Evolutionary conservation across 2,797 vertebrate genomes (phyloP), one percentile per base, ranked within the genome.

Genomic region (Sebastes trivittatus): DNA sequence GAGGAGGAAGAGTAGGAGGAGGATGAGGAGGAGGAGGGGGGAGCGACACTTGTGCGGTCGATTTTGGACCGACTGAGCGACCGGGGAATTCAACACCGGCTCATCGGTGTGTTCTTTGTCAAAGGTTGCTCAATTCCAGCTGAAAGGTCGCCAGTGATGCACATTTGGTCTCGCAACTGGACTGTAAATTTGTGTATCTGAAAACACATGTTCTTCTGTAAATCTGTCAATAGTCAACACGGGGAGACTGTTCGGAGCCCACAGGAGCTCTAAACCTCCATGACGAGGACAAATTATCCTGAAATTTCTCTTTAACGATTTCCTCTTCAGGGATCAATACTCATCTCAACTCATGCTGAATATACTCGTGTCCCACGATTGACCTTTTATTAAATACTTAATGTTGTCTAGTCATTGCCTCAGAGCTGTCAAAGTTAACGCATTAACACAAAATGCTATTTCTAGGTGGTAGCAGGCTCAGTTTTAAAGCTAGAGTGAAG

Each of bases 121-220:
- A 75, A 65, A 61, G 66, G 72, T 68, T 86, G 63, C 67, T 14
- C 34, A 42, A 29, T 9, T 74, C 64, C 64, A 79, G 84, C 79
- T 83, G 72, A 36, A 46, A 7, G 66, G 61, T 54, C 3, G 34
- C 32, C 55, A 46, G 54, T 3, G 78, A 65, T 56, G 78, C 61
- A 77, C 78, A 61, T 78, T 72, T 65, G 46, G 70, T 56, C 34
- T 61, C 60, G 23, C 36, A 34, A 34, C 38, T 23, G 62, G 54
- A 73, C 80, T 82, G 80, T 61, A 56, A 75, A 81, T 80, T 77
- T 81, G 54, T 81, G 16, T 55, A 82, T 82, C 73, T 75, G 69
- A 46, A 82, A 85, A 83, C 83, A 88, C 32, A 61, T 78, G 79
- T 86, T 78, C 63, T n/a, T 67, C 38, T 70, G 67, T 79, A 80